A percentile compares a stretch with the other conserved stretches of the same genome.
Evolutionary conservation across 2,797 vertebrate species (phyloP).

Genomic region (Rhinatrema bivittatum): DNA sequence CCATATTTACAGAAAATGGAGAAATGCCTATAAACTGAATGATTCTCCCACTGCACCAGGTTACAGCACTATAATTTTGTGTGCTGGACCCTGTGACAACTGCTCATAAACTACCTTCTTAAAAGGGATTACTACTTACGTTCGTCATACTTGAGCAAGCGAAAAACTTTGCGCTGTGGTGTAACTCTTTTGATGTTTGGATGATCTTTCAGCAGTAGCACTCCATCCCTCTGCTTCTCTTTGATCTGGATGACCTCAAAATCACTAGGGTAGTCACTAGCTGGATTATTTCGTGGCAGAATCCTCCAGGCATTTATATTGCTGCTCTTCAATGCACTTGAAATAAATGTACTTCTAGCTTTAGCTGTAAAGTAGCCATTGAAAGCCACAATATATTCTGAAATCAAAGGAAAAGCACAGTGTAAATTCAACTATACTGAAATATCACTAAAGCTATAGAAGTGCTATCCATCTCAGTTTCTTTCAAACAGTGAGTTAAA

Average conservation of each 20-base stretch:
- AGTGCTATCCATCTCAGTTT: too few relatives aligned
- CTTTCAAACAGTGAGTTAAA: too few relatives aligned
- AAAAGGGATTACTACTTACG: constrained; percentile 55
- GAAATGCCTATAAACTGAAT: too few relatives aligned
- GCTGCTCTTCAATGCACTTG: constrained; percentile 74
- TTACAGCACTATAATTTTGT: too few relatives aligned
- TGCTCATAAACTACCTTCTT: too few relatives aligned
- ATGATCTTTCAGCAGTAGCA: constrained; percentile 82
- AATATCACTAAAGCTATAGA: too few relatives aligned
- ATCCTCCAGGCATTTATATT: constrained; percentile 83
- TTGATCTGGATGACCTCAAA: constrained; percentile 92
- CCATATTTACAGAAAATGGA: too few relatives aligned
- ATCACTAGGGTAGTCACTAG: constrained; percentile 93
- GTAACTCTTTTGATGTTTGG: constrained; percentile 95
- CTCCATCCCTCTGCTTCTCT: constrained; percentile 67
- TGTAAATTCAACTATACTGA: too few relatives aligned
- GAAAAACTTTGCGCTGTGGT: constrained; percentile 87
- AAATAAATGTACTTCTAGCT: constrained; percentile 90
- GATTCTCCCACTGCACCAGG: too few relatives aligned
- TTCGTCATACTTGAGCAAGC: constrained; percentile 77
- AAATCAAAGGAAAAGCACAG: constrained; percentile 25
- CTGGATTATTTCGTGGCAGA: constrained; percentile 86
- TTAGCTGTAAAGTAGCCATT: constrained; percentile 94
- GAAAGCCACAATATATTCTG: constrained; percentile 94
- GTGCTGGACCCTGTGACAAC: too few relatives aligned